Conservation (phyloP, 2,797 vertebrate species). For the Lutjanus argentimaculatus region DNA sequence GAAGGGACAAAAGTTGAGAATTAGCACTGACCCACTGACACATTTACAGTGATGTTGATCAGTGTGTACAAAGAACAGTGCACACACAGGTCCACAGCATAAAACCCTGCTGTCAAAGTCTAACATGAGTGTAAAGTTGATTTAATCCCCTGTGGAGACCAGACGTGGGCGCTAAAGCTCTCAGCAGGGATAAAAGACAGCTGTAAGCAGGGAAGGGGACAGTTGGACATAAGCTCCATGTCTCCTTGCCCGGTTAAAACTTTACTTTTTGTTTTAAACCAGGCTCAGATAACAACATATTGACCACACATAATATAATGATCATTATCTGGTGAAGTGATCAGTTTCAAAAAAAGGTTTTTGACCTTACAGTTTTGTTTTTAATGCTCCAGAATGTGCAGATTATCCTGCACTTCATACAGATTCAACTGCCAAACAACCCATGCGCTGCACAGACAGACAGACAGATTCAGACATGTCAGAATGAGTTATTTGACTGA, state of each 20-base stretch:
- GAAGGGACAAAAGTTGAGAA: not conserved
- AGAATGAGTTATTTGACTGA: not conserved
- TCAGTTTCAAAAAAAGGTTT: not conserved
- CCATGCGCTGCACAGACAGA: not conserved
- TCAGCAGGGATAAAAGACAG: not conserved
- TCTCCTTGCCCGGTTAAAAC: not conserved
- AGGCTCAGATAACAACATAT: not conserved
- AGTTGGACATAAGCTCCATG: not conserved
- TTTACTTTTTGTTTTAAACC: not conserved
- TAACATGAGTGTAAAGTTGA: not conserved
- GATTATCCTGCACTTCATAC: not conserved
- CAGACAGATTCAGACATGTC: too few species aligned
- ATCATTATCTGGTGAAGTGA: not conserved
- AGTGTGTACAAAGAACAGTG: not conserved
- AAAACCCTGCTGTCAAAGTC: not conserved
- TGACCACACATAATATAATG: not conserved
- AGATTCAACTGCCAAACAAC: not conserved
- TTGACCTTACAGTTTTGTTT: not conserved
- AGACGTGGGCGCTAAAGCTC: not conserved
- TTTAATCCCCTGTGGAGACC: not conserved
- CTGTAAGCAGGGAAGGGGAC: not conserved
- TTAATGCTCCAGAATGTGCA: not conserved
- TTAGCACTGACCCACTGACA: not conserved
- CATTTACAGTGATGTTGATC: not conserved
- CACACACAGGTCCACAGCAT: not conserved